Conservation (phyloP, 2,888 invertebrate genomes). For the Agonum fuliginosum region DNA sequence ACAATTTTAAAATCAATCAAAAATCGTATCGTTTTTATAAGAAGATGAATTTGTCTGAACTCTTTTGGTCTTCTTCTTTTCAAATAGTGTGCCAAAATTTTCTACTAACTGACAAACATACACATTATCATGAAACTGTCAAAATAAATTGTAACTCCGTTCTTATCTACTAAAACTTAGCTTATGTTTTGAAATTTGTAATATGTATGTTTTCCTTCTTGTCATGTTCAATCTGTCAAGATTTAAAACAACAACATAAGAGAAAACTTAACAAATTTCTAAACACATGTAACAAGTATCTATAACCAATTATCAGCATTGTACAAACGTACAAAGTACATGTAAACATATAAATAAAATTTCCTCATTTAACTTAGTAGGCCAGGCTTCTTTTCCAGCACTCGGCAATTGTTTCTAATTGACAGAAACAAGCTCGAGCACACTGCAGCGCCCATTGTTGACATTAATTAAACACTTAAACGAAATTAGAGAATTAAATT, state of each 20-base stretch:
- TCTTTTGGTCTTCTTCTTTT: too few species aligned
- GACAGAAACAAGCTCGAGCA: conserved; percentile 15
- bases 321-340: conserved; percentile 3
- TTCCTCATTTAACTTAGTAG: conserved; percentile 1
- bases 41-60: too few species aligned
- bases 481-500: conserved; percentile 7
- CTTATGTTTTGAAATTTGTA: not conserved
- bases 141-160: too few species aligned
- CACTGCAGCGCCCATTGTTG: not conserved
- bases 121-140: too few species aligned
- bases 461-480: conserved; percentile 4
- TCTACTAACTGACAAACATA: too few species aligned
- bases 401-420: conserved; percentile 38
- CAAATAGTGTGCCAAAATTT: too few species aligned
- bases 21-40: too few species aligned
- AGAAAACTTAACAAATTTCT: not conserved
- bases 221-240: not conserved
- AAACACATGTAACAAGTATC: not conserved
- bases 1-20: too few species aligned
- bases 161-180: too few species aligned
- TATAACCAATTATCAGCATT: conserved; percentile 2
- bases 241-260: too few species aligned
- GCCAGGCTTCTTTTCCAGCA: not conserved
- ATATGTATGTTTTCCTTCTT: not conserved
- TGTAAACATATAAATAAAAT: not conserved